phyloP scores from a whole-genome alignment of 2,113 vertebrate species.

The Tretioscincus oriximinensis region DNA sequence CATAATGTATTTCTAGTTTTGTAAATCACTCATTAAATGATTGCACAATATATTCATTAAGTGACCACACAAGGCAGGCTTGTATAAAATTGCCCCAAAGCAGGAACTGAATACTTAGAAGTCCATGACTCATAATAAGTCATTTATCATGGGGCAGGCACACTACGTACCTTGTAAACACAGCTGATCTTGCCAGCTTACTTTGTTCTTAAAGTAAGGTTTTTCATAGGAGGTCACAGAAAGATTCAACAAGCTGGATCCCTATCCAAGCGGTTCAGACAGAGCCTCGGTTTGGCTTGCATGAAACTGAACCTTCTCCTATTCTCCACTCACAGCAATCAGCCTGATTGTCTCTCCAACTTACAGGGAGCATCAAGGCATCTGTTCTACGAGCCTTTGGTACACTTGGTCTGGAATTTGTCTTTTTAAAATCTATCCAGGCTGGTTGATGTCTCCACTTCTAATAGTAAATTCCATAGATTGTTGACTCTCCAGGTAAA shows the following conservation, averaged over 20 bases:
- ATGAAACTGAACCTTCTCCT: no score
- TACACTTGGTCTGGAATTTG: no score
- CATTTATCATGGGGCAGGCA: not conserved
- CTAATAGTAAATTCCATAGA: no score
- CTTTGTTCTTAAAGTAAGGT: no score
- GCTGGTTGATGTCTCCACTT: no score
- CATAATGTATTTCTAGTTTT: not conserved
- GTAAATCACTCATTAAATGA: not conserved
- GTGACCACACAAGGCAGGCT: not conserved
- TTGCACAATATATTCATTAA: not conserved
- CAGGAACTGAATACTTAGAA: fast-evolving
- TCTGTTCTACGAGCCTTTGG: no score
- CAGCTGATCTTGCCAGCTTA: not conserved
- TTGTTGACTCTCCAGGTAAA: not conserved
- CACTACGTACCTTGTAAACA: not conserved
- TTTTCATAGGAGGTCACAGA: no score
- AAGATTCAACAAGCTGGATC: no score
- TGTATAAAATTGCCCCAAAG: not conserved
- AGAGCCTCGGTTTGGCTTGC: not conserved
- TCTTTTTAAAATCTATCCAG: no score
- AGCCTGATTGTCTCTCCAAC: no score
- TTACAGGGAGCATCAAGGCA: no score
- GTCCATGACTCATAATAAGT: fast-evolving
- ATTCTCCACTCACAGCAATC: no score
- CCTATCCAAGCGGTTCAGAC: not conserved